Percentiles rank a stretch among this genome's conserved stretches.
These are phyloP conservation scores for Orbicella faveolata DNA, from an alignment of 64 coral and sea anemone species.

Conservation along the genomic window DNA sequence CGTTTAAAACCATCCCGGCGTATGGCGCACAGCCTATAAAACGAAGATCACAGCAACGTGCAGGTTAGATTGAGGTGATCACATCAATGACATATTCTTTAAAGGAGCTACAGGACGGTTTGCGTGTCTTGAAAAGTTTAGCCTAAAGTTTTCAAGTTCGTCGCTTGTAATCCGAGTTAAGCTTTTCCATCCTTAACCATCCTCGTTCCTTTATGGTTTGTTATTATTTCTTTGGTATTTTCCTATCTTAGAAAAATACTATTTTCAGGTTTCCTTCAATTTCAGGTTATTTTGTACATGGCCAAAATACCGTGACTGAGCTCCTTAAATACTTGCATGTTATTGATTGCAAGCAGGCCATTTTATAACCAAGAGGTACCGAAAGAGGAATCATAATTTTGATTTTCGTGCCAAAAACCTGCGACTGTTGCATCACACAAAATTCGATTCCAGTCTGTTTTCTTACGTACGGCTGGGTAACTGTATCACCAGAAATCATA, in stretches of 20 bases:
- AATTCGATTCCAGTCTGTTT: no score
- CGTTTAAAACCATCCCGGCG: background rate
- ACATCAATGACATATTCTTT: background rate
- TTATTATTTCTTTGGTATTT: background rate
- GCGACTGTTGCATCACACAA: no score
- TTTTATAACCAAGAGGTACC: no score
- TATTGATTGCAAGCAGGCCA: no score
- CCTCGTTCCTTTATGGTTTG: no score
- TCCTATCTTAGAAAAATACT: background rate
- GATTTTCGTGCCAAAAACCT: no score
- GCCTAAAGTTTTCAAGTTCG: background rate
- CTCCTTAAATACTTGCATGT: background rate
- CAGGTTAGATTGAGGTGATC: background rate
- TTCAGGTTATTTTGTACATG: background rate
- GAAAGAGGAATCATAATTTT: no score
- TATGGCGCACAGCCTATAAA: slow-evolving; percentile 27
- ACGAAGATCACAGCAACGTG: background rate
- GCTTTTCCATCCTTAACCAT: background rate
- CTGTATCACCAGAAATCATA: no score
- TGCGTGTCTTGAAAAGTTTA: background rate
- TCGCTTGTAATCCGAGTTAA: background rate
- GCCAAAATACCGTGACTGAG: background rate
- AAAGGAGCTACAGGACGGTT: background rate
- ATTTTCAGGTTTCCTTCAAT: background rate
- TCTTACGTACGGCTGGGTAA: no score